Conservation (phyloP, 2,797 vertebrate genomes). For the Odontamblyopus rebecca region DNA sequence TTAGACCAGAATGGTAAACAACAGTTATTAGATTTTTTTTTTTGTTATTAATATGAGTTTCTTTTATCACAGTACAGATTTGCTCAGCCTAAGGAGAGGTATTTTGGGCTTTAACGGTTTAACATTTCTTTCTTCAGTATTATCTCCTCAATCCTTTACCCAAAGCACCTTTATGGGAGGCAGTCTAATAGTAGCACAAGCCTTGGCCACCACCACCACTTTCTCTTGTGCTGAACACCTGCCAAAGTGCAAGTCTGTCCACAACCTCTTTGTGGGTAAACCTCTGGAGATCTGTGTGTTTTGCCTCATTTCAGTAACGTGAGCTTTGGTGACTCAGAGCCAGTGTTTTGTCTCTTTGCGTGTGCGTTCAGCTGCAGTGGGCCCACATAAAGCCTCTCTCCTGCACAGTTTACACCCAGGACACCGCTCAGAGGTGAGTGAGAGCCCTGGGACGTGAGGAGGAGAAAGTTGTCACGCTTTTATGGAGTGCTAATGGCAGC, state of each 20-base stretch:
- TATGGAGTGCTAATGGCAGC: constrained; percentile 71
- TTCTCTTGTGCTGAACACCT: neutral
- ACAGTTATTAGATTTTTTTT: too few relatives aligned
- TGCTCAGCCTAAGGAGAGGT: too few relatives aligned
- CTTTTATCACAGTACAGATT: too few relatives aligned
- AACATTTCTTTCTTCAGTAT: neutral
- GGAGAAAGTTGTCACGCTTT: constrained; percentile 47
- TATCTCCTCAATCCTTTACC: neutral
- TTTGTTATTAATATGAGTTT: too few relatives aligned
- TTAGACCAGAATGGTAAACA: too few relatives aligned
- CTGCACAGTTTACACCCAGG: constrained; percentile 12
- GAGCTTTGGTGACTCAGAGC: neutral
- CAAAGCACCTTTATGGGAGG: neutral
- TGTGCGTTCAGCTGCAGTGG: constrained; percentile 34
- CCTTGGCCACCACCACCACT: neutral
- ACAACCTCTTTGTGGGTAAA: constrained; percentile 2
- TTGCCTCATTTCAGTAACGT: constrained; percentile 5
- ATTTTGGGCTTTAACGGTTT: too few relatives aligned
- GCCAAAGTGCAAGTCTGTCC: constrained; percentile 5
- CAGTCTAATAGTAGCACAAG: neutral
- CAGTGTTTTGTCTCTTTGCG: constrained; percentile 8
- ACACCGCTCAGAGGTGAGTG: constrained; percentile 28
- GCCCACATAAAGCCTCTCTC: constrained; percentile 8
- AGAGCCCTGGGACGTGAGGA: constrained; percentile 23
- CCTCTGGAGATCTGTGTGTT: neutral